Evolutionary conservation across 23 tunicate species (phyloP).

Genomic region (Trididemnum miniatum): DNA sequence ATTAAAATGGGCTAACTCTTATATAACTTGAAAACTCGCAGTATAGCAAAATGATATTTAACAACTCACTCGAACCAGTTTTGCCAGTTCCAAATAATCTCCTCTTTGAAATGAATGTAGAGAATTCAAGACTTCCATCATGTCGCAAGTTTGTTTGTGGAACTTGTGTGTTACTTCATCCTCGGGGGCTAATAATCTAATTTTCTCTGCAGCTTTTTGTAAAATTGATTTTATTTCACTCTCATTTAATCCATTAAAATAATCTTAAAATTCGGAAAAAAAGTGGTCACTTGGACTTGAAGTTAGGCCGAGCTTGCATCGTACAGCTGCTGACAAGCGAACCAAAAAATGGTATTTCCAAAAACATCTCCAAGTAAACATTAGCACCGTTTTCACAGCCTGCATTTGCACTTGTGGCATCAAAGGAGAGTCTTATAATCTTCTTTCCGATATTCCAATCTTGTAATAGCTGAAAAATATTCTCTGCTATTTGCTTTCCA

Average conservation of each 20-base stretch:
- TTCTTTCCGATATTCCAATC: slow-evolving; percentile 13
- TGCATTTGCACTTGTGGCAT: slow-evolving; percentile 17
- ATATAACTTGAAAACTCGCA: no score
- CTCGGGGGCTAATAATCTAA: not conserved
- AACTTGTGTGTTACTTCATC: slow-evolving; percentile 11
- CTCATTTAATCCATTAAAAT: slow-evolving; percentile 8
- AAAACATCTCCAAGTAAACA: slow-evolving; percentile 10
- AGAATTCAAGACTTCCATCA: not conserved
- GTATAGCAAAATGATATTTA: no score
- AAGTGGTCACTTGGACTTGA: slow-evolving; percentile 27
- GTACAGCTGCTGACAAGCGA: slow-evolving; percentile 31
- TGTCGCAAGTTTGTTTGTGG: not conserved
- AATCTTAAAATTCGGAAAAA: slow-evolving; percentile 5
- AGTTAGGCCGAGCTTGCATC: slow-evolving; percentile 25
- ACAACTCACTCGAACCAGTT: slow-evolving; percentile 16
- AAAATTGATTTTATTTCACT: slow-evolving; percentile 24
- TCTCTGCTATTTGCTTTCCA: slow-evolving; percentile 29
- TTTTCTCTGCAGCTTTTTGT: slow-evolving; percentile 25
- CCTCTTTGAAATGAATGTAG: slow-evolving; percentile 7
- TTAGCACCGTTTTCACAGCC: slow-evolving; percentile 19
- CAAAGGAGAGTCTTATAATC: slow-evolving; percentile 14
- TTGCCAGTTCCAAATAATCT: not conserved
- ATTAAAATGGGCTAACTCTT: no score
- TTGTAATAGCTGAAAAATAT: slow-evolving; percentile 15
- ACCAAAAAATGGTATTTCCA: slow-evolving; percentile 33